Evolutionary conservation across 2,797 vertebrate genomes (phyloP), one percentile per base, ranked within the genome.

Genomic region (Serranus cabrilla): DNA sequence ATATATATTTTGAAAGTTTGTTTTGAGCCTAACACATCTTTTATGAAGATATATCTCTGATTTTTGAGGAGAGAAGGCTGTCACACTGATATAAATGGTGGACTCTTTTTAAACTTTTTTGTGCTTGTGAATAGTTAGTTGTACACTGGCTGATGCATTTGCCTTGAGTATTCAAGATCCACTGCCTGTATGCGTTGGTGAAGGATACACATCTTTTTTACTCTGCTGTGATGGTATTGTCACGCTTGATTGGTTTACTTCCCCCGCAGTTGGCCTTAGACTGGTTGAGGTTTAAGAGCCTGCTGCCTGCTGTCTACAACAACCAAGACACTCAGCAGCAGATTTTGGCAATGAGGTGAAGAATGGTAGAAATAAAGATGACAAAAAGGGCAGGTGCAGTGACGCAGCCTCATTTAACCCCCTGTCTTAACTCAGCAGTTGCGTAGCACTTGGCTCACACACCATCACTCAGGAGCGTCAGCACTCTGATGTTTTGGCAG

Each of bases 341-440:
- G 17, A 74, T 63, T 42, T 63, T 63, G 52, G 37, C 67, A 64
- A 27, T 31, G 47, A 72, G 68, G 18, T 69, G 52, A 74, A 50
- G 45, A 21, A 64, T 71, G 57, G 49, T 23, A 27, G 54, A 55
- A 64, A 52, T 72, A 59, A 75, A 78, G 23, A 43, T 72, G 71
- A 74, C 46, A 52, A 9, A 51, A 51, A 47, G 51, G 27, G 25
- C 40, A n/a, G 47, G 37, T 37, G 27, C 42, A 59, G 51, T 75
- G 71, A 81, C 37, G 18, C 57, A 45, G 58, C 67, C 45, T 46
- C 40, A 37, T 49, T 74, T 73, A 43, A 67, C 11, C 61, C n/a
- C 2, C 51, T 13, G 25, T 52, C 37, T 59, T 37, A 37, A 50
- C 18, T 50, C 52, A n/a, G 59, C 23, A 51, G 50, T 11, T 56